Evolutionary conservation across 2,113 vertebrate genomes (phyloP), one percentile per base, ranked within the genome.

Genomic region (Hiodon alosoides): DNA sequence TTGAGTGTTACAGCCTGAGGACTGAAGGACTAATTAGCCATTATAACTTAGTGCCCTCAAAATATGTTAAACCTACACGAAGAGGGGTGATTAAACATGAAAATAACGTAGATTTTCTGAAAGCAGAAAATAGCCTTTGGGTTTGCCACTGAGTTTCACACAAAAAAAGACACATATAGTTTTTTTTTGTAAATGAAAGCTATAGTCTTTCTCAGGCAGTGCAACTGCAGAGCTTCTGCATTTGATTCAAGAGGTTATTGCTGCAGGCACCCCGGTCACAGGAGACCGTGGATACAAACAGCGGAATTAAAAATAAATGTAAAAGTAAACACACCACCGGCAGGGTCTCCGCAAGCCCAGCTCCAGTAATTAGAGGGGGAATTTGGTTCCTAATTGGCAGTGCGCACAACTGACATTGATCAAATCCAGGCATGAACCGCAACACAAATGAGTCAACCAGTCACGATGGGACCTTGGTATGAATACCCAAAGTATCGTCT

Each of bases 11-110:
- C 76, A 89, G 86, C 87, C 90, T 88, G 83, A 81, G 89, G 89
- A 11, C 59, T 60, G 59, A 81, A 90, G 88, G 85, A 87, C 85
- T 91, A 89, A 90, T 91, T 89, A 88, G 85, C 86, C 85, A 89
- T 89, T 87, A 89, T 87, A 85, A 87, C 83, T 86, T 84, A 83
- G 85, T 72, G 60, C 82, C 87, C 83, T 87, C 85, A 83, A 87
- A 90, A 89, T 83, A 77, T 89, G 87, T 83, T 86, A 83, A 86
- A 86, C 79, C 78, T 81, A 86, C 13, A 86, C 31, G 88, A 79
- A 87, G 82, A 85, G 69, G 77, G 84, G 87, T 88, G 79, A 88
- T 90, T 89, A 87, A 88, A 89, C 86, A 89, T 84, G 84, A 87
- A 81, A 77, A 78, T 82, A 82, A 88, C 87, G 87, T 82, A 86